These are phyloP conservation scores for Scolopax mira DNA, from an alignment of 2,113 vertebrate genomes.

Conservation along the genomic window DNA sequence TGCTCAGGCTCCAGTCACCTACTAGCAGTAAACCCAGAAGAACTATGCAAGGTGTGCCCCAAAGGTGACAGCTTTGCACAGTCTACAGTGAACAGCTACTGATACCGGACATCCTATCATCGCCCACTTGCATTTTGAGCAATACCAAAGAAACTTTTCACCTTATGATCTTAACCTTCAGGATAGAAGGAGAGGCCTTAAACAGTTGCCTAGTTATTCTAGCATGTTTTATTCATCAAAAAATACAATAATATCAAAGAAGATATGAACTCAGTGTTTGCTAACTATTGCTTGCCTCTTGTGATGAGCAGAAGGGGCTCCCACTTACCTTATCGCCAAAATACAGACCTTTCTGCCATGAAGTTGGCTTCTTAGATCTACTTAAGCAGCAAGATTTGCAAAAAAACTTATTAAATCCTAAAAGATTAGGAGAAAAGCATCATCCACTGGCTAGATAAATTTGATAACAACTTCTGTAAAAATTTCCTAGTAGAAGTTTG, in stretches of 20 bases:
- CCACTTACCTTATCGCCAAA: neutral
- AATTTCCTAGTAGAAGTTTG: neutral
- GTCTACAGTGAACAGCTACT: neutral
- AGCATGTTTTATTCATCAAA: neutral
- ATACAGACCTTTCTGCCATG: neutral
- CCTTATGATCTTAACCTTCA: neutral
- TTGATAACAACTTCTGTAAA: neutral
- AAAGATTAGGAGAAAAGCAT: neutral
- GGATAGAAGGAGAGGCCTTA: neutral
- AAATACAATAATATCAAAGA: neutral
- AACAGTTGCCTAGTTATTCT: neutral
- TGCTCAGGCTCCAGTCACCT: rapidly evolving
- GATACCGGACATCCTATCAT: neutral
- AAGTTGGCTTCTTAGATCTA: neutral
- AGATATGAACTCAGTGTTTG: neutral
- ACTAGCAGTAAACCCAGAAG: neutral
- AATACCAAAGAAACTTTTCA: neutral
- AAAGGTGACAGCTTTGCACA: neutral
- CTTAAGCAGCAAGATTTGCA: neutral
- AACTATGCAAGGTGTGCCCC: rapidly evolving
- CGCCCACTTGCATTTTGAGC: neutral
- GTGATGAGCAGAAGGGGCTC: neutral
- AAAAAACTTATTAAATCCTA: neutral
- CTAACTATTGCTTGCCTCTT: neutral
- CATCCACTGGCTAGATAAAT: neutral